Evolutionary conservation across 2,113 vertebrate genomes (phyloP).

Genomic region (Fulmarus glacialis): DNA sequence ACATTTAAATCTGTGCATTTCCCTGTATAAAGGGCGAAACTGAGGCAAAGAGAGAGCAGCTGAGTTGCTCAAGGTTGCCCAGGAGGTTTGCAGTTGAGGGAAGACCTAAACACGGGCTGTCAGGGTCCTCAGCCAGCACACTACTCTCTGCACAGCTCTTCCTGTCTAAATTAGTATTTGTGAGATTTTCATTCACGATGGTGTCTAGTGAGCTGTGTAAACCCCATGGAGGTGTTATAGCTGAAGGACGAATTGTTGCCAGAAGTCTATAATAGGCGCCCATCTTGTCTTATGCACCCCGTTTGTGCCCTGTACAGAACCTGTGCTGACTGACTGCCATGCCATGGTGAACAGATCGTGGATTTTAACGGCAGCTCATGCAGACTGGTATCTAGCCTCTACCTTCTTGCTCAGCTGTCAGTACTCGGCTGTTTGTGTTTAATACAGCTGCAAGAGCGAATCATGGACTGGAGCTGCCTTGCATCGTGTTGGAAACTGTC

Average conservation of each 20-base stretch:
- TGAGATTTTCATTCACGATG: fast-evolving
- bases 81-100: not conserved
- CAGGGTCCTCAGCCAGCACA: not conserved
- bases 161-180: not conserved
- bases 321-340: not conserved
- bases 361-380: fast-evolving
- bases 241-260: not conserved
- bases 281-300: fast-evolving
- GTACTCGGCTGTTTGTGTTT: not conserved
- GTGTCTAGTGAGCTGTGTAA: not conserved
- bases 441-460: not conserved
- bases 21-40: not conserved
- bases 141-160: not conserved
- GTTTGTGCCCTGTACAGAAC: fast-evolving
- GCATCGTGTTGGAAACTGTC: fast-evolving
- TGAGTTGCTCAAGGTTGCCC: not conserved
- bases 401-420: not conserved
- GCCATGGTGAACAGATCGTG: fast-evolving
- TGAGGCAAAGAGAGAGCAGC: not conserved
- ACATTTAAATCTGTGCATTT: not conserved
- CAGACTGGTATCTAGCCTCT: not conserved
- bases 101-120: not conserved
- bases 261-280: not conserved
- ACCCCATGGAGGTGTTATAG: not conserved
- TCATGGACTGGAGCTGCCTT: not conserved